phyloP scores from a whole-genome alignment of 2,888 invertebrate species.

The Dicyrtoma fusca region DNA sequence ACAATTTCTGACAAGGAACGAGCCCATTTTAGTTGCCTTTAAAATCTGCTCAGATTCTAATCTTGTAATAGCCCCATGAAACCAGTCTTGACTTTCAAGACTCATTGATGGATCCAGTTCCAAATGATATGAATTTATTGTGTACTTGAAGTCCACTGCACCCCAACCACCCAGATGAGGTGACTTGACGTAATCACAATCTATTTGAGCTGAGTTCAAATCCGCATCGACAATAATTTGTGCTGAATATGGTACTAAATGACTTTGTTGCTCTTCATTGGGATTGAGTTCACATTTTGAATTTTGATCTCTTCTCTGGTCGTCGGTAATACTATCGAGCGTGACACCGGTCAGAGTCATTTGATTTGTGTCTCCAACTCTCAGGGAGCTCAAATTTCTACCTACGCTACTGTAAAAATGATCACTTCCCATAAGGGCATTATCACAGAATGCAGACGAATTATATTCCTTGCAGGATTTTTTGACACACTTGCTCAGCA shows the following conservation, averaged over 20 bases:
- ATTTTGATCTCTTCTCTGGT: too few species aligned
- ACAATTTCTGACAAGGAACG: conserved; percentile 91
- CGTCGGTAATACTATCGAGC: too few species aligned
- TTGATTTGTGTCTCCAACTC: background rate
- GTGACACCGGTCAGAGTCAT: too few species aligned
- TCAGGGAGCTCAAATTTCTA: background rate
- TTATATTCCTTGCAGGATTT: too few species aligned
- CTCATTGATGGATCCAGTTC: conserved; percentile 32
- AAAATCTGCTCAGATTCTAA: conserved; percentile 88
- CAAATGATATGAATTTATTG: background rate
- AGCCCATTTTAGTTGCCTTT: conserved; percentile 82
- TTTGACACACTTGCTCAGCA: background rate
- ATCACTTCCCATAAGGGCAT: background rate
- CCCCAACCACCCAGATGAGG: conserved; percentile 25
- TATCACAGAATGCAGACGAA: too few species aligned
- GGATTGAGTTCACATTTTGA: too few species aligned
- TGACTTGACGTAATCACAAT: conserved; percentile 13
- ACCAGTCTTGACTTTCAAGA: conserved; percentile 68
- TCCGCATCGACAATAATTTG: background rate
- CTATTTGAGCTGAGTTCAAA: background rate
- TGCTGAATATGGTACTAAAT: too few species aligned
- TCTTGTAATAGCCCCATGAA: conserved; percentile 90
- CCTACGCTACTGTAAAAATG: conserved; percentile 15
- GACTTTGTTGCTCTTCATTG: too few species aligned
- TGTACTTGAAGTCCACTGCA: background rate